Percentiles rank a stretch among this genome's conserved stretches.
phyloP scores from a whole-genome alignment of 1,140 invertebrate genomes.

The Scylla paramamosain region DNA sequence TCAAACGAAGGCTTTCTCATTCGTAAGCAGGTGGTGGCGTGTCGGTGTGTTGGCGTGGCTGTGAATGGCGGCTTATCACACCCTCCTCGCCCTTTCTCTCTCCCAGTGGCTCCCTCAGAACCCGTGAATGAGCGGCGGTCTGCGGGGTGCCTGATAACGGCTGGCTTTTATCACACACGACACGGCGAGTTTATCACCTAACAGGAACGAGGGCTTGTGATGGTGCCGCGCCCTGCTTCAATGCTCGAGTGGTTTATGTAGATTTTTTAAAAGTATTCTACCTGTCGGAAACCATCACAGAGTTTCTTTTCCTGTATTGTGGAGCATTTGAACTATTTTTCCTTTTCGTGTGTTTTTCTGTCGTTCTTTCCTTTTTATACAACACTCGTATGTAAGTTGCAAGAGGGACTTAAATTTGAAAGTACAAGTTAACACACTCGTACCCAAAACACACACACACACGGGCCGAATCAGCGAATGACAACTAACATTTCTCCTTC shows the following conservation, averaged over 20 bases:
- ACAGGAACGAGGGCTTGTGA: neutral
- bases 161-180: neutral
- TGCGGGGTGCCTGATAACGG: neutral
- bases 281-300: too few relatives aligned
- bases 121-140: neutral
- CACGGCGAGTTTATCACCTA: neutral
- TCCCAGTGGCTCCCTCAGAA: neutral
- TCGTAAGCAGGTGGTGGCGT: neutral
- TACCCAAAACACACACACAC: too few relatives aligned
- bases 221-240: neutral
- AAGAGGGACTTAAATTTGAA: too few relatives aligned
- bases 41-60: neutral
- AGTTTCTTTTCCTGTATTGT: too few relatives aligned
- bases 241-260: too few relatives aligned
- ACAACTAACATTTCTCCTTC: neutral
- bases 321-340: too few relatives aligned
- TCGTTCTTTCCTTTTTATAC: too few relatives aligned
- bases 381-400: too few relatives aligned
- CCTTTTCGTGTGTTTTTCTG: too few relatives aligned
- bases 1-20: neutral
- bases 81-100: conserved; percentile 8
- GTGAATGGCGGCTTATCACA: neutral
- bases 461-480: neutral
- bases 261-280: too few relatives aligned
- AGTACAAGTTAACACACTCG: too few relatives aligned